Evolutionary conservation across 2,797 vertebrate genomes (phyloP).

Genomic region (Hephaestus fuliginosus): DNA sequence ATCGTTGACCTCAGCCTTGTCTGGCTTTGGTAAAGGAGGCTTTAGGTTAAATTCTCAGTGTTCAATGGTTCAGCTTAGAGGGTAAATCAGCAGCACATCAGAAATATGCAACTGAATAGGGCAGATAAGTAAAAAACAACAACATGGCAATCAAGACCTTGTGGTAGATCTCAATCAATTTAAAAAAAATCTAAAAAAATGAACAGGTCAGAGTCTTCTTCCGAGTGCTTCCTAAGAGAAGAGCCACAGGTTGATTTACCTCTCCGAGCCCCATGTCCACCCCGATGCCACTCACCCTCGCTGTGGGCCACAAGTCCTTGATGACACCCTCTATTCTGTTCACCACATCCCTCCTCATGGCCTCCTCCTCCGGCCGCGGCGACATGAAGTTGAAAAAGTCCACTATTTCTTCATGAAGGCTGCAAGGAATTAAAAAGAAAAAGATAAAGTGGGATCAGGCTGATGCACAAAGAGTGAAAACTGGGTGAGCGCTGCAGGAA

Average conservation of each 20-base stretch:
- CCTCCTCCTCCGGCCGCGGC: conserved; percentile 95
- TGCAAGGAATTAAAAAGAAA: conserved; percentile 61
- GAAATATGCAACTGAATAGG: not conserved
- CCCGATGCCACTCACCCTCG: conserved; percentile 86
- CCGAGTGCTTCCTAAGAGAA: not conserved
- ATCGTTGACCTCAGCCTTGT: not conserved
- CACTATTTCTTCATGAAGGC: conserved; percentile 97
- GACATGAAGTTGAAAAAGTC: conserved; percentile 99
- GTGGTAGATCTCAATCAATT: not conserved
- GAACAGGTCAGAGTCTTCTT: not conserved
- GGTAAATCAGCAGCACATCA: not conserved
- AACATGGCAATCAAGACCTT: too few species aligned
- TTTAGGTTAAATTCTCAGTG: not conserved
- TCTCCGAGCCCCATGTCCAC: not conserved
- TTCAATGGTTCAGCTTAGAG: not conserved
- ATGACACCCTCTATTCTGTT: conserved; percentile 94
- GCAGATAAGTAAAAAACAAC: too few species aligned
- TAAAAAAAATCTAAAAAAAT: not conserved
- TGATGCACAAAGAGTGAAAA: not conserved
- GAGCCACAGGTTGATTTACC: not conserved
- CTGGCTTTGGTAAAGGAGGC: not conserved
- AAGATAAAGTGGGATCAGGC: not conserved
- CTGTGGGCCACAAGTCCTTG: conserved; percentile 96
- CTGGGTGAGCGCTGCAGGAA: not conserved
- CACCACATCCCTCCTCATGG: conserved; percentile 97